Conservation (phyloP, 2,888 invertebrate species). For the Itoplectis maculator region DNA sequence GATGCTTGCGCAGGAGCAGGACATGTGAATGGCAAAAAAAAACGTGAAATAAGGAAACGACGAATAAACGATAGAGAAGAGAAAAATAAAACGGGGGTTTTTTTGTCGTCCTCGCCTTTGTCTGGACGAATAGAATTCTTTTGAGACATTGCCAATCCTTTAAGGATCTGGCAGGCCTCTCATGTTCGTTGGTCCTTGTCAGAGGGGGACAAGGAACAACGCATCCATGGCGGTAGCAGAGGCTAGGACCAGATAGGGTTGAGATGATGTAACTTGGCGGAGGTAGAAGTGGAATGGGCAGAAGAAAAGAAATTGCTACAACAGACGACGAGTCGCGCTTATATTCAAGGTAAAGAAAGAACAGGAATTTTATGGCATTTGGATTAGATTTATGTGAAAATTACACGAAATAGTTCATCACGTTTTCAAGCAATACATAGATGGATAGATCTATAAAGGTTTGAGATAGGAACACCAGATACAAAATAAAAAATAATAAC, state of each 20-base stretch:
- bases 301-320: not conserved
- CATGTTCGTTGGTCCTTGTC: constrained; percentile 19
- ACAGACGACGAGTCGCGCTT: not conserved
- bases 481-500: no score
- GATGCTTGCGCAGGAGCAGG: constrained; percentile 2
- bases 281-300: constrained; percentile 24
- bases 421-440: not conserved
- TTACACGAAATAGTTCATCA: not conserved
- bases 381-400: not conserved
- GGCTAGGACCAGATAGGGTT: constrained; percentile 26
- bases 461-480: no score
- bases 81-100: constrained; percentile 32
- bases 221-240: constrained; percentile 13
- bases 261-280: constrained; percentile 38
- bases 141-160: constrained; percentile 76
- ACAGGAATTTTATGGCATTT: not conserved
- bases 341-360: not conserved
- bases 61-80: constrained; percentile 42
- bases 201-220: constrained; percentile 2
- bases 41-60: constrained; percentile 56
- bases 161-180: constrained; percentile 37
- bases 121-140: constrained; percentile 56
- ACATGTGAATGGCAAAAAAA: constrained; percentile 17
- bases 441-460: not conserved
- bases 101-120: constrained; percentile 42